Base-by-base conservation (phyloP, 2,113 vertebrate species). In the sheep (Ovis aries) region DNA sequence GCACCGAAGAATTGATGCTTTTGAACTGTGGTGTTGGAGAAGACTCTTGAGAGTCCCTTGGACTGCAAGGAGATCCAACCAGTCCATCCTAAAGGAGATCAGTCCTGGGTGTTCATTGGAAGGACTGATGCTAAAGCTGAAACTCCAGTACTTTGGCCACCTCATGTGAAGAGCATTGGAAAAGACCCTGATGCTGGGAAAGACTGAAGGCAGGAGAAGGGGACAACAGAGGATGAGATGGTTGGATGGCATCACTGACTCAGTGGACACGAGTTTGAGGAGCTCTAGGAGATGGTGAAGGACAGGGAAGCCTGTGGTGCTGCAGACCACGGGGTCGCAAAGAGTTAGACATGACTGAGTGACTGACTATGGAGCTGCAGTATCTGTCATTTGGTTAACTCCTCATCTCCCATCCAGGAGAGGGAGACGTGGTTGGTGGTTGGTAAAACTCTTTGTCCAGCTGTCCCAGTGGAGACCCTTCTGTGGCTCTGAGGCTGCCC, bases 161-260 rank as follows among this genome's bases (percentile, higher is more conserved):
- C 36, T 74, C 5, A 74, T 43, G 36, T 0, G 0, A 74, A 74
- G 36, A 74, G 6, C 36, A 43, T 3, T 25, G 71, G 36, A 40
- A 40, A 74, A 40, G 67, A 74, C 71, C 36, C 3, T 77, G 71
- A 25, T 43, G 36, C 36, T 43, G 36, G 71, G 71, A 25, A 77
- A 77, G 36, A 43, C 7, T 6, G 36, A 43, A 4, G 36, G n/a
- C 19, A 5, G n/a, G 67, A 23, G 67, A 40, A 71, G 67, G n/a
- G 19, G n/a, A 71, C 2, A 0, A 11, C n/a, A 23, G 2, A 71
- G 67, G 67, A 71, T 36, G n/a, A 71, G 67, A 40, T 40, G 67
- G 19, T 6, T 36, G 67, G 67, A 71, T 40, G 67, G 71, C 36
- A 77, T 77, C 36, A 43, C 23, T 6, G 6, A 43, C 36, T 77